Evolutionary conservation across 2,888 invertebrate species (phyloP), one percentile per base, ranked within the genome.

Genomic region (Artemia sp.): DNA sequence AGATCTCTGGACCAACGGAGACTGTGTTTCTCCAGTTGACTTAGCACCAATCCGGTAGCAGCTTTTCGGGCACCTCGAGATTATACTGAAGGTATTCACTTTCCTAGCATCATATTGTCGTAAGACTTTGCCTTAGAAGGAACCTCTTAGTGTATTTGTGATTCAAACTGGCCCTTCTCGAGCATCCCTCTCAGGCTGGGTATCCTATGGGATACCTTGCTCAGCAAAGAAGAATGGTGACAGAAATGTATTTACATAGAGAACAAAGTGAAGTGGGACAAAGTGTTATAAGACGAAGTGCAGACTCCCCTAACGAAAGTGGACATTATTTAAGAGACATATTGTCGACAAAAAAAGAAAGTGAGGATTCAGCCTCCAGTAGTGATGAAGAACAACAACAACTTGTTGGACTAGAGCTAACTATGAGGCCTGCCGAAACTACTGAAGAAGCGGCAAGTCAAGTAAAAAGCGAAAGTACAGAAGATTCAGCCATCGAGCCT

Each of bases 121-220:
- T 58, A 58, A 58, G 64, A 58, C 64, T 58, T 58, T 58, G 64
- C 14, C n/a, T 24, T 58, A 58, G 64, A 58, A 58, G 64, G 64
- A 19, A 24, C n/a, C n/a, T 5, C 38, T 38, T 38, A 38, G 38
- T 38, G 38, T 58, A 58, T 24, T 58, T 19, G 64, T 58, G 64
- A 50, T 67, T 53, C 14, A 70, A 70, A 58, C 70, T 71, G 71
- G 71, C 71, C 66, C 58, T 71, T 12, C 52, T 71, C 12, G 71
- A 71, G 69, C 71, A 71, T 70, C 69, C 68, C 9, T 51, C 70
- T 50, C 68, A 52, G 53, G 69, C 66, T 51, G 69, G 67, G n/a
- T 71, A 71, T 58, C 68, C 71, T 19, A 51, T 71, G 50, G 52
- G 51, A 38, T 69, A 69, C 12, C 58, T 69, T 52, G 67, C 71